Percentiles rank a stretch among this genome's conserved stretches.
phyloP scores from a whole-genome alignment of 2,797 vertebrate species.

The Takifugu rubripes region DNA sequence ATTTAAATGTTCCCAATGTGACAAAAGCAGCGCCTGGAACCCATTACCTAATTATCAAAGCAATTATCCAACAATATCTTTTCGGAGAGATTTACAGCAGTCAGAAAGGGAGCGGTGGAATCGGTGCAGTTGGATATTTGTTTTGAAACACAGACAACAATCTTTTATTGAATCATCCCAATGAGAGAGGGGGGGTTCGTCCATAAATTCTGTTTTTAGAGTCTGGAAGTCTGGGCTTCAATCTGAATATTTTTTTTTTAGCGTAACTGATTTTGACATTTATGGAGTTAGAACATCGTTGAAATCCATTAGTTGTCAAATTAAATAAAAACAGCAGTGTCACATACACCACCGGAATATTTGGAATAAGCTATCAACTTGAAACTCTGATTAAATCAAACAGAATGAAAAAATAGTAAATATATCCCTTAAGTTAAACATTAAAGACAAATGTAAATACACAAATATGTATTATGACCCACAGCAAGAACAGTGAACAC shows the following conservation, averaged over 20 bases:
- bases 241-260: slow-evolving; percentile 14
- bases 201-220: slow-evolving; percentile 24
- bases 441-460: no score
- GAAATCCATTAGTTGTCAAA: slow-evolving; percentile 30
- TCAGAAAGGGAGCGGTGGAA: slow-evolving; percentile 22
- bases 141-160: slow-evolving; percentile 21
- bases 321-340: slow-evolving; percentile 20
- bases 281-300: slow-evolving; percentile 26
- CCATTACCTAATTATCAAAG: background rate
- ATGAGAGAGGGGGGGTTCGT: slow-evolving; percentile 21
- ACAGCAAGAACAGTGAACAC: no score
- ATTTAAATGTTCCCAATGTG: no score
- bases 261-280: slow-evolving; percentile 34
- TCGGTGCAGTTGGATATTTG: slow-evolving; percentile 8
- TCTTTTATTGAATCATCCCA: slow-evolving; percentile 33
- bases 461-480: no score
- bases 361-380: slow-evolving; percentile 1
- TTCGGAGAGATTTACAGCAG: slow-evolving; percentile 5
- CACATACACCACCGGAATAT: slow-evolving; percentile 3
- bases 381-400: background rate
- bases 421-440: no score
- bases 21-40: no score
- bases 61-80: background rate
- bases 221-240: slow-evolving; percentile 29
- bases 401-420: no score